Evolutionary conservation across 2,888 invertebrate genomes (phyloP).

Genomic region (Leptopilina myrica): DNA sequence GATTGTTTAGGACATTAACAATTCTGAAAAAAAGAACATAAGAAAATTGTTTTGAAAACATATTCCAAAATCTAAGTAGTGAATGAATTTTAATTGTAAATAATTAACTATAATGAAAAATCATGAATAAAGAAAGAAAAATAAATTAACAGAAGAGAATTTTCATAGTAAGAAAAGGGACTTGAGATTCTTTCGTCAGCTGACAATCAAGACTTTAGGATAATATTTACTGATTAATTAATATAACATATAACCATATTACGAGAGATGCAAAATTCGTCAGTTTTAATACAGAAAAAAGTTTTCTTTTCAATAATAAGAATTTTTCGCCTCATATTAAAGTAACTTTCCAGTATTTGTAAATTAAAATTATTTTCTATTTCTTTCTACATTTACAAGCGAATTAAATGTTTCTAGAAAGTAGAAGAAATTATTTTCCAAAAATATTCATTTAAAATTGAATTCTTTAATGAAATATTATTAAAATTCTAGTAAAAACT

Average conservation of each 20-base stretch:
- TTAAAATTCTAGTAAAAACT: too few relatives aligned
- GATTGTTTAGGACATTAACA: constrained; percentile 30
- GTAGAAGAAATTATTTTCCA: too few relatives aligned
- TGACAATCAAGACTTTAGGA: constrained; percentile 8
- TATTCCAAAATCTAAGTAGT: neutral
- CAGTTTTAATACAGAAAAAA: too few relatives aligned
- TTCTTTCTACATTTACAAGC: too few relatives aligned
- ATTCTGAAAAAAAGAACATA: constrained; percentile 23
- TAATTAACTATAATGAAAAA: neutral
- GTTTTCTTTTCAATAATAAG: too few relatives aligned
- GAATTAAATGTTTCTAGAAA: too few relatives aligned
- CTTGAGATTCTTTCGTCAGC: neutral
- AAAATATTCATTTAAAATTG: too few relatives aligned
- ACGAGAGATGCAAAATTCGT: too few relatives aligned
- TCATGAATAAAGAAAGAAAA: neutral
- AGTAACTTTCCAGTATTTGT: too few relatives aligned
- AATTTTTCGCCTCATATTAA: too few relatives aligned
- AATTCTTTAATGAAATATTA: too few relatives aligned
- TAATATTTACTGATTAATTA: constrained; percentile 16
- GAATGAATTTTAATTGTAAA: neutral
- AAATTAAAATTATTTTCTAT: too few relatives aligned
- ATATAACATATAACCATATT: neutral
- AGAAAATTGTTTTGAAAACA: neutral
- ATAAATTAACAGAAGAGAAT: neutral
- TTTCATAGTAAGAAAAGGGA: constrained; percentile 3